Evolutionary conservation across 2,797 vertebrate genomes (phyloP).

Genomic region (Calcarius lapponicus): DNA sequence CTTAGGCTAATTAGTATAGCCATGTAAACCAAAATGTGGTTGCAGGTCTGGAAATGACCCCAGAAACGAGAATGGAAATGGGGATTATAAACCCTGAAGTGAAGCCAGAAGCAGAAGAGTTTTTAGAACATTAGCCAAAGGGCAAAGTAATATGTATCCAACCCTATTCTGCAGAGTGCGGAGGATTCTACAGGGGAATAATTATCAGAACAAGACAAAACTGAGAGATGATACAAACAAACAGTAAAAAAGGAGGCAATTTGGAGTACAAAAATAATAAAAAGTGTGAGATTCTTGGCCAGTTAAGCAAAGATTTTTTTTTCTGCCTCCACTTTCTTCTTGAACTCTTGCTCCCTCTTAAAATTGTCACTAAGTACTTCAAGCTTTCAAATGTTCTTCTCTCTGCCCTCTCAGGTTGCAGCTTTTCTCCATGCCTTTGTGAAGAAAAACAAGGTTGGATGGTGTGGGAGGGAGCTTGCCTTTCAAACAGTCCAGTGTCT

Average conservation of each 20-base stretch:
- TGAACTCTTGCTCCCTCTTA: neutral
- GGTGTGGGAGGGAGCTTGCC: neutral
- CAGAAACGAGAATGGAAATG: neutral
- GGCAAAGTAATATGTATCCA: neutral
- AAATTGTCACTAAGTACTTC: conserved; percentile 1
- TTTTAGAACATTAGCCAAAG: conserved; percentile 11
- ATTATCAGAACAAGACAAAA: neutral
- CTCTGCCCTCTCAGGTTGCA: neutral
- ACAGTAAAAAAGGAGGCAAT: neutral
- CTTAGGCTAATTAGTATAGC: neutral
- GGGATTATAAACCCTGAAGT: neutral
- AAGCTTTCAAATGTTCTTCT: neutral
- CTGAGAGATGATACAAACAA: neutral
- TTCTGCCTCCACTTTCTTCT: neutral
- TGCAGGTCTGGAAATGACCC: conserved; percentile 7
- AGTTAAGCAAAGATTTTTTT: neutral
- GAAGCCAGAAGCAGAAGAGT: neutral
- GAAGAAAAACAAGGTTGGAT: conserved; percentile 26
- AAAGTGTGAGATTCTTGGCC: neutral
- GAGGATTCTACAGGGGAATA: neutral
- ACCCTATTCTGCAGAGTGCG: neutral
- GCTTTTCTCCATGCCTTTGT: conserved; percentile 26
- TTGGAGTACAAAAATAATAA: neutral
- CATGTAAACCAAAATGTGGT: neutral
- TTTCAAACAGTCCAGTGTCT: neutral